Percentiles rank a stretch among this genome's conserved stretches.
Conservation (phyloP, 1,140 invertebrate genomes). For the Daktulosphaira vitifoliae region DNA sequence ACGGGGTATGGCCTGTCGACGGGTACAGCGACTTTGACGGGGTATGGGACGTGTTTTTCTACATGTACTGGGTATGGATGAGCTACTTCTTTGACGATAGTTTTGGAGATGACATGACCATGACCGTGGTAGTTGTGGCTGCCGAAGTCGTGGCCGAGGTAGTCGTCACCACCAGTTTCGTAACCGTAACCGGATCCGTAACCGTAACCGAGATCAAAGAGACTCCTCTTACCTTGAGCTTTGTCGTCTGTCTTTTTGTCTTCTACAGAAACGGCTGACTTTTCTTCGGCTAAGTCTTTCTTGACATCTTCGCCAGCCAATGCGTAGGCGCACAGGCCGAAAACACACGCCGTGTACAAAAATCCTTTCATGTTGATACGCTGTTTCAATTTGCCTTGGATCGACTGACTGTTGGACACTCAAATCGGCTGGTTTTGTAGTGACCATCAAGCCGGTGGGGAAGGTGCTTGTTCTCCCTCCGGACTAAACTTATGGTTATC, state of each 20-base stretch:
- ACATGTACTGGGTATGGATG: constrained; percentile 35
- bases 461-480: too few relatives aligned
- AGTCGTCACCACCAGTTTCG: neutral
- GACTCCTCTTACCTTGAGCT: constrained; percentile 28
- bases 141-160: too few relatives aligned
- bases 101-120: constrained; percentile 40
- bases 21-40: constrained; percentile 36
- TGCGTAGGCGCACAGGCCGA: constrained; percentile 16
- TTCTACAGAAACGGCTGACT: neutral
- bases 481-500: too few relatives aligned
- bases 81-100: constrained; percentile 36
- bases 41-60: constrained; percentile 37
- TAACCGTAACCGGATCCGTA: constrained; percentile 16
- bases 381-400: neutral
- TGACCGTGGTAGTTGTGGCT: constrained; percentile 40
- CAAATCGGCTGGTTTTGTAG: too few relatives aligned
- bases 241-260: constrained; percentile 19
- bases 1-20: constrained; percentile 39
- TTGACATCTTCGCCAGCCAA: neutral
- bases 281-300: neutral
- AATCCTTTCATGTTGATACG: constrained; percentile 9
- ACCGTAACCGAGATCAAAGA: constrained; percentile 47
- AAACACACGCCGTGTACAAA: neutral
- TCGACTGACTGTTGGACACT: neutral
- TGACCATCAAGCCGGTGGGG: too few relatives aligned